phyloP scores from a whole-genome alignment of 2,113 vertebrate species.

The Numida meleagris region DNA sequence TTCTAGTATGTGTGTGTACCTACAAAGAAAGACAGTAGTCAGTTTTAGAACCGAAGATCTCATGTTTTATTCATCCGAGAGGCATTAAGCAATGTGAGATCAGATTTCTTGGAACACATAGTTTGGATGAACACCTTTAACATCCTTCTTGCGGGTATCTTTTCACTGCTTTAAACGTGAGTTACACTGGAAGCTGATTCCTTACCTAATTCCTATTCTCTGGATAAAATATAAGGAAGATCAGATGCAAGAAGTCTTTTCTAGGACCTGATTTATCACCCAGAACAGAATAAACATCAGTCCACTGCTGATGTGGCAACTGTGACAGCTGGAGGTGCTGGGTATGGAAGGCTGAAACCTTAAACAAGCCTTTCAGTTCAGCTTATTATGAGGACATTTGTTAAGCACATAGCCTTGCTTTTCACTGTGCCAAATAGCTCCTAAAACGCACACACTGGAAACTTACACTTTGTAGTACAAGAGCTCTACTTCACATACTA shows the following conservation, averaged over 20 bases:
- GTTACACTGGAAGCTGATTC: neutral
- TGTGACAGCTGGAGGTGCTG: conserved; percentile 31
- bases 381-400: neutral
- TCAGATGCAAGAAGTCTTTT: conserved; percentile 14
- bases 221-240: neutral
- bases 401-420: neutral
- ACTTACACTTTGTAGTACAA: neutral
- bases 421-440: neutral
- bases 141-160: neutral
- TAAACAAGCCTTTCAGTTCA: conserved; percentile 14
- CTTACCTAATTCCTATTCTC: neutral
- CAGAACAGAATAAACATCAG: conserved; percentile 38
- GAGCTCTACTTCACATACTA: neutral
- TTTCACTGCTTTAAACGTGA: neutral
- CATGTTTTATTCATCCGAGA: neutral
- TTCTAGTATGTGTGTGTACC: neutral
- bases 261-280: conserved; percentile 37
- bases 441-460: neutral
- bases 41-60: neutral
- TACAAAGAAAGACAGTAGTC: neutral
- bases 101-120: neutral
- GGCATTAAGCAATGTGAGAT: neutral
- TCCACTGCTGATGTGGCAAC: neutral
- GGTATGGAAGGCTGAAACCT: conserved; percentile 35
- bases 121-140: neutral